phyloP scores from a whole-genome alignment of 1,140 invertebrate genomes.

The Adoxophyes honmai region DNA sequence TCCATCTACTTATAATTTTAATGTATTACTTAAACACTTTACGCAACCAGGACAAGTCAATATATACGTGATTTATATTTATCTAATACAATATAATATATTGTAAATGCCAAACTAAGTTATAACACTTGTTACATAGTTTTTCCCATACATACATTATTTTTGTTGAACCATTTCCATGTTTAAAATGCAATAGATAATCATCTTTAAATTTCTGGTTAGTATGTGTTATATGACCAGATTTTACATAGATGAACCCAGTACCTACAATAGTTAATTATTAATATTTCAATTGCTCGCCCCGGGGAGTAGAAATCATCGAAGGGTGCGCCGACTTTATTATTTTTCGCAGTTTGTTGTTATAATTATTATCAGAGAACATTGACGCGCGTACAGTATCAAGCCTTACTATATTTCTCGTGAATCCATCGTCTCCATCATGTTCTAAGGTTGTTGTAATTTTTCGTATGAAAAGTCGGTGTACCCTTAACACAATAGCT shows the following conservation, averaged over 20 bases:
- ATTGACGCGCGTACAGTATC: background rate
- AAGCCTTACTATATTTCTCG: background rate
- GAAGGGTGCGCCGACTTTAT: conserved; percentile 61
- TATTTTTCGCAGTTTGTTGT: conserved; percentile 20
- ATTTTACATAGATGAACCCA: conserved; percentile 39
- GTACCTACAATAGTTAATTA: conserved; percentile 68
- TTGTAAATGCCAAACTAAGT: conserved; percentile 65
- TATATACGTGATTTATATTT: conserved; percentile 47
- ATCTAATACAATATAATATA: conserved; percentile 48
- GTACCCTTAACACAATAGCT: conserved; percentile 69
- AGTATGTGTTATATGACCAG: conserved; percentile 12
- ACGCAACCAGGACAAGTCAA: conserved; percentile 34
- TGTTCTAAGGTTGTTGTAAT: conserved; percentile 3
- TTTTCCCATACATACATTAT: conserved; percentile 70
- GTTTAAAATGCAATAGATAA: conserved; percentile 72
- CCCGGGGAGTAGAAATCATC: conserved; percentile 44
- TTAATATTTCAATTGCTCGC: conserved; percentile 58
- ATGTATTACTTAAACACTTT: conserved; percentile 32
- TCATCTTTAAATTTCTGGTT: conserved; percentile 36
- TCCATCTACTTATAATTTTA: conserved; percentile 59
- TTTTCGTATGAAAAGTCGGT: conserved; percentile 41
- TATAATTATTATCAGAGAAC: conserved; percentile 3
- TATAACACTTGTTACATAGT: conserved; percentile 70
- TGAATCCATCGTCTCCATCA: background rate
- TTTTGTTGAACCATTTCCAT: conserved; percentile 71